Conservation (phyloP, 2,888 invertebrate species). For the Standfussiana lucernea region DNA sequence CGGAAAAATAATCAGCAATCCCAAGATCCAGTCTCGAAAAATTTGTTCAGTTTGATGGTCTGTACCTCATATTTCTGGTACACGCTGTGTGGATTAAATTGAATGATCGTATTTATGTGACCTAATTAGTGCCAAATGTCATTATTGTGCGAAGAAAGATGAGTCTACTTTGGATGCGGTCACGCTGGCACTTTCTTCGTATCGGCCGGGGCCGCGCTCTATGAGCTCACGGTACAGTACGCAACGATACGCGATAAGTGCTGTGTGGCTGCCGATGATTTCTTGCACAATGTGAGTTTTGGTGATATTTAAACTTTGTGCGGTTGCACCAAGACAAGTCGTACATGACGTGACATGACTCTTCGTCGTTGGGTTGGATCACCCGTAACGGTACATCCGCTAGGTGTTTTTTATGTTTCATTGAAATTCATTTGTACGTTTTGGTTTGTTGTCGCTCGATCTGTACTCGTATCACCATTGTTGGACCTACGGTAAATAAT, state of each 20-base stretch:
- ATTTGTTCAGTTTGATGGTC: neutral
- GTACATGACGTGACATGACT: conserved; percentile 37
- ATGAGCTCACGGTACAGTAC: neutral
- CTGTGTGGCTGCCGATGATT: conserved; percentile 1
- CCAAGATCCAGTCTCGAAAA: neutral
- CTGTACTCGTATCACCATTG: neutral
- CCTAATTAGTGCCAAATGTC: neutral
- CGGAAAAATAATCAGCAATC: neutral
- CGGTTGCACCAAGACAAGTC: neutral
- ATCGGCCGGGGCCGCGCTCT: neutral
- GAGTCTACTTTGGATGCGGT: neutral
- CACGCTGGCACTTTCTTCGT: conserved; percentile 24
- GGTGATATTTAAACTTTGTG: neutral
- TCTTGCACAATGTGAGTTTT: conserved; percentile 2
- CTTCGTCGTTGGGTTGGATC: conserved; percentile 1
- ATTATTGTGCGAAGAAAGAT: conserved; percentile 3
- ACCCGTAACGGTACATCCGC: conserved; percentile 10
- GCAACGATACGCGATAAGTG: conserved; percentile 11
- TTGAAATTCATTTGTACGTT: neutral
- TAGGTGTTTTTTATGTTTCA: conserved; percentile 4
- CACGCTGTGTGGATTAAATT: neutral
- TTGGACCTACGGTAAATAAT: conserved; percentile 7
- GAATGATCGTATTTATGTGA: neutral
- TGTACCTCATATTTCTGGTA: neutral
- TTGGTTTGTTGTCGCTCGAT: neutral